Conservation (phyloP, 2,888 invertebrate species). For the Dinocampus coccinellae region DNA sequence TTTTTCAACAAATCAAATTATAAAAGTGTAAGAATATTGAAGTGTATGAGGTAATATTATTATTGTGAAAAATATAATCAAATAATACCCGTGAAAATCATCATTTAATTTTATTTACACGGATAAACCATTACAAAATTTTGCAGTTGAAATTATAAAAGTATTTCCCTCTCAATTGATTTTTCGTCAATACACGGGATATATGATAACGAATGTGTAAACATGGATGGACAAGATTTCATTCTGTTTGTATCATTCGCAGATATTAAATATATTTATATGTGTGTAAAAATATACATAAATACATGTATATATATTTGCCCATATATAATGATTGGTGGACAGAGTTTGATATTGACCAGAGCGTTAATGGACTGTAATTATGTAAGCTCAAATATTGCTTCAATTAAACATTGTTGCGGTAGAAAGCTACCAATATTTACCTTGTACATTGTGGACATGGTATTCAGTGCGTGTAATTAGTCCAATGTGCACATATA, state of each 20-base stretch:
- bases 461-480: constrained; percentile 1
- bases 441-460: constrained; percentile 40
- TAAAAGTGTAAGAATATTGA: neutral
- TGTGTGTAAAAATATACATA: neutral
- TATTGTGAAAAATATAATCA: too few species aligned
- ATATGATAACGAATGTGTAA: constrained; percentile 7
- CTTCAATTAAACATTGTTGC: constrained; percentile 56
- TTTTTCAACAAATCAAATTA: neutral
- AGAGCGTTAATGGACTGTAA: constrained; percentile 58
- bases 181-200: neutral
- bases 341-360: constrained; percentile 21
- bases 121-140: neutral
- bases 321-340: constrained; percentile 16
- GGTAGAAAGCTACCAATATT: constrained; percentile 52
- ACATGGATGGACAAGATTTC: constrained; percentile 1
- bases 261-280: neutral
- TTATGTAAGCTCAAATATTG: constrained; percentile 61
- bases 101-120: too few species aligned
- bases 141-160: neutral
- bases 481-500: neutral
- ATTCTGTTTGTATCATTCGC: constrained; percentile 19
- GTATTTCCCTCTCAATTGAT: neutral
- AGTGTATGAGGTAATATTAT: too few species aligned
- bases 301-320: neutral
- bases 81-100: too few species aligned